Evolutionary conservation across 1,140 invertebrate genomes (phyloP).

Genomic region (Diorhabda elongata): DNA sequence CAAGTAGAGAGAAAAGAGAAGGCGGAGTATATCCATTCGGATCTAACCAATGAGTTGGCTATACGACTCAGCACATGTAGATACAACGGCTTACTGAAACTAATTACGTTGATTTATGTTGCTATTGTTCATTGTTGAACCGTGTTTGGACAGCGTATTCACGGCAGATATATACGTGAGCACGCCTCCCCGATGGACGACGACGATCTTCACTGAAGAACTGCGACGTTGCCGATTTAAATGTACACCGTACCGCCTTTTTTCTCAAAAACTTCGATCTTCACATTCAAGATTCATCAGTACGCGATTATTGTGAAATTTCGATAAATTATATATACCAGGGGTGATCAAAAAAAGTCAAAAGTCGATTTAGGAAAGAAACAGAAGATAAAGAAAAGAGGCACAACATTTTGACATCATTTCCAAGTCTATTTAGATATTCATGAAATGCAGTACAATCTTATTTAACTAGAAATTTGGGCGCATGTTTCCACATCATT

Average conservation of each 20-base stretch:
- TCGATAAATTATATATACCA: too few species aligned
- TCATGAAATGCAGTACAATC: too few species aligned
- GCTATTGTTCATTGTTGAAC: constrained; percentile 61
- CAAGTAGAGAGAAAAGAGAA: constrained; percentile 25
- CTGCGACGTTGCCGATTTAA: neutral
- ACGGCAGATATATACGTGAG: constrained; percentile 33
- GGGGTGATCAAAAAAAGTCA: too few species aligned
- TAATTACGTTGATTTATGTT: constrained; percentile 66
- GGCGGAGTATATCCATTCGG: constrained; percentile 43
- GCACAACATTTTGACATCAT: too few species aligned
- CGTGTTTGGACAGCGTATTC: constrained; percentile 42
- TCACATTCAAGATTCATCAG: too few species aligned
- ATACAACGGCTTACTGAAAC: constrained; percentile 53
- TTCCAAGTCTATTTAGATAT: too few species aligned
- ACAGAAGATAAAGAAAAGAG: too few species aligned
- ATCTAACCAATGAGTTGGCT: constrained; percentile 45
- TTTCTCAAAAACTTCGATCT: neutral
- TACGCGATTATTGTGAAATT: too few species aligned
- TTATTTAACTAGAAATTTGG: too few species aligned
- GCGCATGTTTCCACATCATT: too few species aligned
- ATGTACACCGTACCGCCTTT: neutral
- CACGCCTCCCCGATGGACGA: constrained; percentile 38
- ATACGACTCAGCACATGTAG: constrained; percentile 44
- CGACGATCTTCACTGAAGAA: constrained; percentile 8
- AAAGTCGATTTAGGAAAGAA: too few species aligned